These are phyloP conservation scores for Xestia ashworthii DNA, from an alignment of 2,888 invertebrate species.

Conservation along the genomic window DNA sequence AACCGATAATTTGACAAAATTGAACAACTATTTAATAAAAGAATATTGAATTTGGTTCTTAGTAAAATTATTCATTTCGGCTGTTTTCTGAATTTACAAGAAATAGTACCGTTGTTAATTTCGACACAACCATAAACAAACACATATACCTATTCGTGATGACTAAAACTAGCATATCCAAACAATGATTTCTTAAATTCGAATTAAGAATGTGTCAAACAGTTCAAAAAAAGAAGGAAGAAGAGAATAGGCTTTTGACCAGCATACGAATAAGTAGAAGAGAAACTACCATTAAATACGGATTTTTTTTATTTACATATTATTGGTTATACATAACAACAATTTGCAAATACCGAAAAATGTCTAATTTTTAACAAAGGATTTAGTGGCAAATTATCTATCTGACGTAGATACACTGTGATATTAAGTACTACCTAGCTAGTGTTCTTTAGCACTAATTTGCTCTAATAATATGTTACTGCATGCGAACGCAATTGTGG, in stretches of 20 bases:
- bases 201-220: neutral
- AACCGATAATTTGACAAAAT: constrained; percentile 25
- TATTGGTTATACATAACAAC: neutral
- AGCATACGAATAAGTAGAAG: neutral
- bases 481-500: constrained; percentile 35
- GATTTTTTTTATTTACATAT: constrained; percentile 3
- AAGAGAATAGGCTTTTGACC: neutral
- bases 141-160: neutral
- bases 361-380: too few species aligned
- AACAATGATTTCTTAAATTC: neutral
- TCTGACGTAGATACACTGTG: constrained; percentile 3
- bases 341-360: constrained; percentile 32
- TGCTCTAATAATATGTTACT: constrained; percentile 51
- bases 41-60: constrained; percentile 4
- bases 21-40: neutral
- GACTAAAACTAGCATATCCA: neutral
- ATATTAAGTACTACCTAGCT: constrained; percentile 10
- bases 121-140: neutral
- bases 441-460: constrained; percentile 37
- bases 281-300: neutral
- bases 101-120: constrained; percentile 1
- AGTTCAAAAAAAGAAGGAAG: neutral
- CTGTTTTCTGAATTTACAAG: neutral
- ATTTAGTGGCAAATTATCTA: constrained; percentile 37
- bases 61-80: neutral